phyloP scores from a whole-genome alignment of 1,140 invertebrate genomes.

The Neodiprion lecontei region DNA sequence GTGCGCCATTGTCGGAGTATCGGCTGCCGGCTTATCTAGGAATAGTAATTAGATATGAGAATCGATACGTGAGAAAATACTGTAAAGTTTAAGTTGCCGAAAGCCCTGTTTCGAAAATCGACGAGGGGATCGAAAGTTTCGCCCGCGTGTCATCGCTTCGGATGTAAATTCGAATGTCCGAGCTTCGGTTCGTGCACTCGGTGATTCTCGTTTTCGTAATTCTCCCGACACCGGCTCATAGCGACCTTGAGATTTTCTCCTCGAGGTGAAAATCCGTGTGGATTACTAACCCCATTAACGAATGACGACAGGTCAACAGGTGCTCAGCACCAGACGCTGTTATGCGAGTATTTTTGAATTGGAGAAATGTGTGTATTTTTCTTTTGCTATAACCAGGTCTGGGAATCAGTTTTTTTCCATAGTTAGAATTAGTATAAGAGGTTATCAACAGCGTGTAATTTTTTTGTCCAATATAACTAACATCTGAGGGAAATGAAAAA shows the following conservation, averaged over 20 bases:
- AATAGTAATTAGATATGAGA: not conserved
- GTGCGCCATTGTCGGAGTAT: constrained; percentile 58
- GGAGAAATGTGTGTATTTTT: too few relatives aligned
- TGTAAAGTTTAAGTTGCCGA: not conserved
- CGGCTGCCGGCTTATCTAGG: constrained; percentile 46
- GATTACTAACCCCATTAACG: not conserved
- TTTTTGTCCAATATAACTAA: not conserved
- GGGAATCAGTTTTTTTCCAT: too few relatives aligned
- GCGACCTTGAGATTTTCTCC: not conserved
- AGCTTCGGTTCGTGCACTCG: too few relatives aligned
- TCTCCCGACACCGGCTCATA: not conserved
- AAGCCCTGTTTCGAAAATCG: too few relatives aligned
- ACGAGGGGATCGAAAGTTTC: too few relatives aligned
- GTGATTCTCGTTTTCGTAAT: too few relatives aligned
- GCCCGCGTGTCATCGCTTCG: not conserved
- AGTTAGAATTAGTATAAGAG: too few relatives aligned
- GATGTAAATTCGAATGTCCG: too few relatives aligned
- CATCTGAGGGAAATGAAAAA: not conserved
- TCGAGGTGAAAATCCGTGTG: not conserved
- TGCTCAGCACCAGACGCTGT: not conserved
- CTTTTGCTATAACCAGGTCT: too few relatives aligned
- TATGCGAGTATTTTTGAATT: too few relatives aligned
- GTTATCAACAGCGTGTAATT: too few relatives aligned
- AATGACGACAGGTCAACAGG: not conserved
- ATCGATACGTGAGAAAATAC: not conserved